These are phyloP conservation scores for Megaceryle torquata DNA, from an alignment of 2,113 vertebrate species.

Conservation along the genomic window DNA sequence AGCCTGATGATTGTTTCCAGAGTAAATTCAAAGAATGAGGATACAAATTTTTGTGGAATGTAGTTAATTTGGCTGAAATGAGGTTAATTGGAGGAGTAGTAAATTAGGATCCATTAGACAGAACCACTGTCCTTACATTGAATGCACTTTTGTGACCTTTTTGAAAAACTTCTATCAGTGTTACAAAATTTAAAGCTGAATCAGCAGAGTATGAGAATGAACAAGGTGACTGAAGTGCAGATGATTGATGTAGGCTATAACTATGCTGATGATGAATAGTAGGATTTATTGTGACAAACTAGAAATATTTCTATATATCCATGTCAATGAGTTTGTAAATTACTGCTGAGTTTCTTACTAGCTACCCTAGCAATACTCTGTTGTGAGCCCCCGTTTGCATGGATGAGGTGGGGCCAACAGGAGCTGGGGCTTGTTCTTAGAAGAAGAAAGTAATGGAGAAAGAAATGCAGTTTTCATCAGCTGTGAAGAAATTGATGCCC, in stretches of 20 bases:
- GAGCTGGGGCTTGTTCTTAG: not conserved
- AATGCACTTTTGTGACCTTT: constrained; percentile 42
- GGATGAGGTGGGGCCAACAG: not conserved
- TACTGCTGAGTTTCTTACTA: not conserved
- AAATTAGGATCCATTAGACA: not conserved
- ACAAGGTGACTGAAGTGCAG: constrained; percentile 21
- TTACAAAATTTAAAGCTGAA: constrained; percentile 35
- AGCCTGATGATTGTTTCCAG: not conserved
- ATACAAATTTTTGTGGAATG: not conserved
- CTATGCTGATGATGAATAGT: constrained; percentile 50
- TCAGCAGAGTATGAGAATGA: constrained; percentile 50
- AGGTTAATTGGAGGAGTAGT: not conserved
- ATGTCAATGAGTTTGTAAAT: constrained; percentile 47
- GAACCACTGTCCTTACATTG: not conserved
- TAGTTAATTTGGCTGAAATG: not conserved
- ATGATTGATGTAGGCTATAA: constrained; percentile 59
- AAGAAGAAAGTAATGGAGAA: not conserved
- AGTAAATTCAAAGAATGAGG: not conserved
- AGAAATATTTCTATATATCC: constrained; percentile 52
- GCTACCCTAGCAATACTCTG: not conserved
- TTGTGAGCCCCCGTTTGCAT: not conserved
- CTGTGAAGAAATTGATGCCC: not conserved
- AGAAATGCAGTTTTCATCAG: not conserved
- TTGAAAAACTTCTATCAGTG: constrained; percentile 27
- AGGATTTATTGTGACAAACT: constrained; percentile 52